These are phyloP conservation scores for Tolmerus cingulatus DNA, from an alignment of 2,888 invertebrate species.

Conservation along the genomic window DNA sequence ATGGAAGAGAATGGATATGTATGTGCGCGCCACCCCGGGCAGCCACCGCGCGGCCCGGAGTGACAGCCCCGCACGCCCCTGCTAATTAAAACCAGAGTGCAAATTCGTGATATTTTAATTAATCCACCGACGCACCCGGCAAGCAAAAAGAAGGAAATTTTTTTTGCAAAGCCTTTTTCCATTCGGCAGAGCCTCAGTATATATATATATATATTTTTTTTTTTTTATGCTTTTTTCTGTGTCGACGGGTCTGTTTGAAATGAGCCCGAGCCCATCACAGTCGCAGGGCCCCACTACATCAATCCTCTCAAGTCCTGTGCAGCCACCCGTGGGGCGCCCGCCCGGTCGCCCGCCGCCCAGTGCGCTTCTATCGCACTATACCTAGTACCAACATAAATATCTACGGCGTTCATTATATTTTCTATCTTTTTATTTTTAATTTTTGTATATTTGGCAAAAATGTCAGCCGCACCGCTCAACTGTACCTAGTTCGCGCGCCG, in stretches of 20 bases:
- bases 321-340: constrained; percentile 23
- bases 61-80: constrained; percentile 36
- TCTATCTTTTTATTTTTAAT: constrained; percentile 34
- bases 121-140: constrained; percentile 41
- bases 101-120: constrained; percentile 45
- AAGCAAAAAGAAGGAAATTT: constrained; percentile 38
- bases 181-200: constrained; percentile 1
- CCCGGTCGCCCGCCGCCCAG: not conserved
- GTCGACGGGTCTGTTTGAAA: constrained; percentile 37
- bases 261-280: constrained; percentile 27
- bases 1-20: constrained; percentile 30
- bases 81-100: constrained; percentile 43
- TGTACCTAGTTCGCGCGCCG: not conserved
- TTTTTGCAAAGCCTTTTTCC: constrained; percentile 25
- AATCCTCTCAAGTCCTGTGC: constrained; percentile 39
- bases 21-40: constrained; percentile 16
- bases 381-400: constrained; percentile 23
- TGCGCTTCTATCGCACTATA: constrained; percentile 14
- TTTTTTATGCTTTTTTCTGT: constrained; percentile 27
- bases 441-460: constrained; percentile 40
- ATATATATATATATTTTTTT: not conserved
- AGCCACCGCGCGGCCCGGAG: constrained; percentile 3
- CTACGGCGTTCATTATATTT: constrained; percentile 41
- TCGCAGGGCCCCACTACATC: constrained; percentile 10
- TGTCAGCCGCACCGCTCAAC: constrained; percentile 24